Conservation (phyloP, 2,888 invertebrate genomes). For the Yponomeuta plumbellus region DNA sequence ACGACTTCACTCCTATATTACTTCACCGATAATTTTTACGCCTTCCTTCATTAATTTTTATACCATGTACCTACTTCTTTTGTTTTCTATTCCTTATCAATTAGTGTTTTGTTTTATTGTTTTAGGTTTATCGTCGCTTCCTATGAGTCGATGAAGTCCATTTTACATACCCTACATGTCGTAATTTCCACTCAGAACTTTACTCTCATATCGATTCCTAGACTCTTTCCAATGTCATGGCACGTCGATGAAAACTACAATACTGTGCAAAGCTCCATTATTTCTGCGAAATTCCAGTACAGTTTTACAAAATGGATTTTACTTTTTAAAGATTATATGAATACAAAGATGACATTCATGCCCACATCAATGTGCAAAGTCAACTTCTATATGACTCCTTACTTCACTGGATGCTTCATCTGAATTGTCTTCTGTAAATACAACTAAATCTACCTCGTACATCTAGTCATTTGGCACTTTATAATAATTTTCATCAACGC, state of each 20-base stretch:
- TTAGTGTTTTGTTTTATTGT: conserved; percentile 43
- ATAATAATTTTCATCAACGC: conserved; percentile 9
- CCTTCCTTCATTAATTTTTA: background rate
- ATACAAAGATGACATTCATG: conserved; percentile 64
- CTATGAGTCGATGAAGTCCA: conserved; percentile 47
- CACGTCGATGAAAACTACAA: conserved; percentile 38
- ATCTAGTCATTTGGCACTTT: conserved; percentile 18
- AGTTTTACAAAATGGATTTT: conserved; percentile 48
- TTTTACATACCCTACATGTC: conserved; percentile 38
- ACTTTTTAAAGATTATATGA: conserved; percentile 61
- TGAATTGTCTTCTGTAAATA: conserved; percentile 28
- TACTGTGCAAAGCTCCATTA: conserved; percentile 13
- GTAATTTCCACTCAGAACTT: conserved; percentile 41
- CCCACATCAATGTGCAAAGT: conserved; percentile 67
- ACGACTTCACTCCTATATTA: background rate
- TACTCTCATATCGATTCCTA: conserved; percentile 44
- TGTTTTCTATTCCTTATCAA: conserved; percentile 4
- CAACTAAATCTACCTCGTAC: conserved; percentile 24
- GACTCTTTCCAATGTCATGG: background rate
- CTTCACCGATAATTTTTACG: background rate
- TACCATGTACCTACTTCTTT: background rate
- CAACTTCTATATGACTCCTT: conserved; percentile 59
- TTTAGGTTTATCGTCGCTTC: conserved; percentile 72
- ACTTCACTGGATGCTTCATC: conserved; percentile 60
- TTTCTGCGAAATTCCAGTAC: background rate